phyloP scores from a whole-genome alignment of 2,888 invertebrate genomes.

The Drosophila hawaiiensis region DNA sequence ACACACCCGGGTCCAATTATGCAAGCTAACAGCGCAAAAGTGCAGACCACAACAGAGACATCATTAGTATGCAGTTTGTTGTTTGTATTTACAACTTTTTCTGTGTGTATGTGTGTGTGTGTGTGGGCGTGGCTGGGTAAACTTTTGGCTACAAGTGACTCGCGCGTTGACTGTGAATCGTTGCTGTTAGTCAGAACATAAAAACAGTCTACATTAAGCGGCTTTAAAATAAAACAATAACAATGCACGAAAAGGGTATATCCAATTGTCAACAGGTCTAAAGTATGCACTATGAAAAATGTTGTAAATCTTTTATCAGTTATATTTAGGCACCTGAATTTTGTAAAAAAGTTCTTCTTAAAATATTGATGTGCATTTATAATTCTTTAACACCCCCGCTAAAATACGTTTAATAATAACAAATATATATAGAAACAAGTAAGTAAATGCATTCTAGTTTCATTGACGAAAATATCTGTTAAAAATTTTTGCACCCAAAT shows the following conservation, averaged over 20 bases:
- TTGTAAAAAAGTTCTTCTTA: not conserved
- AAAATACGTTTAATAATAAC: not conserved
- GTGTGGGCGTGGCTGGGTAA: constrained; percentile 24
- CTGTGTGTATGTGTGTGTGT: not conserved
- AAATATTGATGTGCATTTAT: not conserved
- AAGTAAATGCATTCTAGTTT: not conserved
- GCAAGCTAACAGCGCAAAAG: constrained; percentile 48
- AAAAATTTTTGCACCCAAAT: not conserved
- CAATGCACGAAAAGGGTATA: too few species aligned
- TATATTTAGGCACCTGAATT: too few species aligned
- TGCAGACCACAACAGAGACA: constrained; percentile 61
- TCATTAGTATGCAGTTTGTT: constrained; percentile 66
- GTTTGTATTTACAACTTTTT: constrained; percentile 45
- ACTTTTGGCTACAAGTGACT: constrained; percentile 57
- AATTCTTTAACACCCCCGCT: not conserved
- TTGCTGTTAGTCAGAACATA: constrained; percentile 22
- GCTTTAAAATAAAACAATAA: not conserved
- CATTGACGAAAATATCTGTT: not conserved
- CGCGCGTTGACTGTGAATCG: constrained; percentile 25
- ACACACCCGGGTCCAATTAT: constrained; percentile 43
- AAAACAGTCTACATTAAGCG: constrained; percentile 9
- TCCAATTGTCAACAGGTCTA: not conserved
- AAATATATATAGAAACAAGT: not conserved
- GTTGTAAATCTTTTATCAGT: not conserved
- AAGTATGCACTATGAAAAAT: not conserved